Evolutionary conservation across 2,888 invertebrate genomes (phyloP).

Genomic region (Rhaphigaster nebulosa): DNA sequence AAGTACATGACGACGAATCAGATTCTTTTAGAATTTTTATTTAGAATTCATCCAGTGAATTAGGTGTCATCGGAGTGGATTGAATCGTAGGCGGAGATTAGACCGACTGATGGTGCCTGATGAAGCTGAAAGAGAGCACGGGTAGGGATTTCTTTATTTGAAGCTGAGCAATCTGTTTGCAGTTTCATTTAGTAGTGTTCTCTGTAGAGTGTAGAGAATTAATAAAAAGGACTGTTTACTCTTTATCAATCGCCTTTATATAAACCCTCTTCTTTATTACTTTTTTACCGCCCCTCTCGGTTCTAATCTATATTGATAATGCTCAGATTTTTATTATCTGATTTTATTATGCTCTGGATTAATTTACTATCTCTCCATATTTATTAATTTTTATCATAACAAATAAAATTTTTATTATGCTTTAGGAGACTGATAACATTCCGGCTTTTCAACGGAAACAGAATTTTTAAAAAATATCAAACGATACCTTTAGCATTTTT

Average conservation of each 20-base stretch:
- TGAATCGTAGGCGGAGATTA: neutral
- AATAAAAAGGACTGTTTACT: neutral
- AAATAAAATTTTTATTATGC: too few relatives aligned
- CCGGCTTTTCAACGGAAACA: too few relatives aligned
- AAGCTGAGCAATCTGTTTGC: neutral
- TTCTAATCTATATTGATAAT: neutral
- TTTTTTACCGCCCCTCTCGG: neutral
- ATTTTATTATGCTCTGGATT: neutral
- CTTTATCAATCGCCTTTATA: neutral
- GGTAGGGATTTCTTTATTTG: slow-evolving; percentile 1
- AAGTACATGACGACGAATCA: too few relatives aligned
- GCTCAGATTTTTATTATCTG: neutral
- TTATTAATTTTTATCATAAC: too few relatives aligned
- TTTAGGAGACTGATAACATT: too few relatives aligned
- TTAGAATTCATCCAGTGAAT: too few relatives aligned
- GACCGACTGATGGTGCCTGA: neutral
- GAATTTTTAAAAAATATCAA: too few relatives aligned
- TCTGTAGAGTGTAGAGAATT: neutral
- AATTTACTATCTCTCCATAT: neutral
- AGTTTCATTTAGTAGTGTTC: neutral
- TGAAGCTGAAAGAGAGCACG: neutral
- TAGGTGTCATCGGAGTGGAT: neutral
- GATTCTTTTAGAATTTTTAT: too few relatives aligned
- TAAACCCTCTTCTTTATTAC: too few relatives aligned
- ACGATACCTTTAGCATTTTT: too few relatives aligned